Evolutionary conservation across 2,797 vertebrate species (phyloP).

Genomic region (Phalanger gymnotis): DNA sequence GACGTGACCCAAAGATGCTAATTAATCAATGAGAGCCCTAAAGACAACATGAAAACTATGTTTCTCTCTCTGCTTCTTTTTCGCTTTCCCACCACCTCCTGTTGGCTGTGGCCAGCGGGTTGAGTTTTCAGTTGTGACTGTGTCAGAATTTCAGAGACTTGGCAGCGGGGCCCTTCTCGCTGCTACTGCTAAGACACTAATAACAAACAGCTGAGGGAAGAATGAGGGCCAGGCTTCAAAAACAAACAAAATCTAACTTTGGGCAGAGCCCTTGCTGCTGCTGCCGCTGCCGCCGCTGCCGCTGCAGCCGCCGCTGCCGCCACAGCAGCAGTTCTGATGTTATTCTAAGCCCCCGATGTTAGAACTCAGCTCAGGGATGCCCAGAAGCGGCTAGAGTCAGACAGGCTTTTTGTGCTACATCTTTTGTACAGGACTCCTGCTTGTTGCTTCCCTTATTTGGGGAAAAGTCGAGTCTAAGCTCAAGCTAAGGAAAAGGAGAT

Average conservation of each 20-base stretch:
- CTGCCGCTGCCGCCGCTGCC: constrained; percentile 56
- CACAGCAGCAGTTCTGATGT: constrained; percentile 27
- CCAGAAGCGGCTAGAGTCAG: constrained; percentile 63
- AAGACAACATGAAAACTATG: not conserved
- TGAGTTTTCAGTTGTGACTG: constrained; percentile 46
- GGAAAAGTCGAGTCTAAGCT: constrained; percentile 19
- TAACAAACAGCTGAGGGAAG: constrained; percentile 82
- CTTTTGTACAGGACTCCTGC: constrained; percentile 56
- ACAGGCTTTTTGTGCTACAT: constrained; percentile 45
- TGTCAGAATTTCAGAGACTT: constrained; percentile 70
- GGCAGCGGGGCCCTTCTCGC: constrained; percentile 75
- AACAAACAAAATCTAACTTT: constrained; percentile 64
- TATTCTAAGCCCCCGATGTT: constrained; percentile 66
- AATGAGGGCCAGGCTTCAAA: constrained; percentile 65
- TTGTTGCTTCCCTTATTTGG: constrained; percentile 55
- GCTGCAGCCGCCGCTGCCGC: not conserved
- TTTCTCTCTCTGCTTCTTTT: constrained; percentile 65
- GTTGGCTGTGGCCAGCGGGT: constrained; percentile 65
- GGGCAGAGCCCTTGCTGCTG: not conserved
- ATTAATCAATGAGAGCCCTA: not conserved
- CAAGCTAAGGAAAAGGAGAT: constrained; percentile 27
- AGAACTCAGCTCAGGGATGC: constrained; percentile 59
- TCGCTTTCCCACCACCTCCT: constrained; percentile 25
- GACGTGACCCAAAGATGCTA: constrained; percentile 21
- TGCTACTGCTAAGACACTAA: constrained; percentile 83